phyloP scores from a whole-genome alignment of 2,797 vertebrate species.

The Hapalemur alaotrensis region DNA sequence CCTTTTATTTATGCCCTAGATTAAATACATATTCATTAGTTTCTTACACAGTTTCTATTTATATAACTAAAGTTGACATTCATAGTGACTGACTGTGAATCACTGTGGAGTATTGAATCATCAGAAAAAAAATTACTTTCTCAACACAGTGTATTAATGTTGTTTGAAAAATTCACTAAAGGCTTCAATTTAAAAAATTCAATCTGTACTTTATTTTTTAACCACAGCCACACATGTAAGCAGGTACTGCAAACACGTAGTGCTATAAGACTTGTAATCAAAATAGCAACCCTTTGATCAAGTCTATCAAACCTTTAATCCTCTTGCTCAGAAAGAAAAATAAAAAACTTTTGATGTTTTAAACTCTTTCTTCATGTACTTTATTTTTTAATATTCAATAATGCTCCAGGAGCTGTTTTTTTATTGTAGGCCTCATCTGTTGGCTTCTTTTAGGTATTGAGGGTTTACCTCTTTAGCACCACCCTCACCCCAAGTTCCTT shows the following conservation, averaged over 20 bases:
- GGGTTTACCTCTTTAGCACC: background rate
- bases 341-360: background rate
- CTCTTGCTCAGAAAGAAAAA: background rate
- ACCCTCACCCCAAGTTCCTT: background rate
- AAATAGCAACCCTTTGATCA: background rate
- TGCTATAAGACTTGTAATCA: background rate
- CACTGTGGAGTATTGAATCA: background rate
- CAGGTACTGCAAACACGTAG: background rate
- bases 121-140: conserved; percentile 16
- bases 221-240: background rate
- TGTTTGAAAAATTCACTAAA: background rate
- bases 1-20: background rate
- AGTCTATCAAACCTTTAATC: background rate
- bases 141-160: background rate
- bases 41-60: background rate
- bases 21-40: background rate
- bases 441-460: background rate
- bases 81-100: background rate
- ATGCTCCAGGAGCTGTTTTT: background rate
- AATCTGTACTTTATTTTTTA: background rate
- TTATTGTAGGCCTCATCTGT: background rate
- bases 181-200: background rate
- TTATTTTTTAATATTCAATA: background rate
- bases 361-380: background rate
- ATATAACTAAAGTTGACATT: background rate